These are phyloP conservation scores for Melitaea athalia DNA, from an alignment of 2,888 invertebrate genomes.

Conservation along the genomic window DNA sequence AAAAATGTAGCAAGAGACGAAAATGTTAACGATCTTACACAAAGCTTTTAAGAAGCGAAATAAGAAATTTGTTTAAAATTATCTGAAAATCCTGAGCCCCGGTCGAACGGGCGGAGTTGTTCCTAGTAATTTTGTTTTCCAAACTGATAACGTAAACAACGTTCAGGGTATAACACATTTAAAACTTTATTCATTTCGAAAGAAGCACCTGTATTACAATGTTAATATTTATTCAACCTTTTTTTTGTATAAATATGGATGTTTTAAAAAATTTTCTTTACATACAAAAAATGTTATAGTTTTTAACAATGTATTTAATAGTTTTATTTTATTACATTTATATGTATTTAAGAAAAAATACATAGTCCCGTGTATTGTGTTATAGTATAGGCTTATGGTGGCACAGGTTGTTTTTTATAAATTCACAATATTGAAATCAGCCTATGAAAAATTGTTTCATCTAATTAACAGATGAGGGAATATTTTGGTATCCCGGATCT, in stretches of 20 bases:
- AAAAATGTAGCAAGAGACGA: background rate
- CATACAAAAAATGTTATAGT: too few species aligned
- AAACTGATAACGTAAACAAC: constrained; percentile 21
- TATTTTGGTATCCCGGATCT: too few species aligned
- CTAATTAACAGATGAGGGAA: too few species aligned
- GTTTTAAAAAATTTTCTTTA: background rate
- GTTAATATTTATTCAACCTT: background rate
- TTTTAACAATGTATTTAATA: too few species aligned
- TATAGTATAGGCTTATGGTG: too few species aligned
- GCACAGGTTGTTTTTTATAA: too few species aligned
- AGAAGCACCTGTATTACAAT: constrained; percentile 5
- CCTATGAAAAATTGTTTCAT: too few species aligned
- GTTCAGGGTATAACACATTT: constrained; percentile 20
- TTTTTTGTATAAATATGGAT: background rate
- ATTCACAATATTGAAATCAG: too few species aligned
- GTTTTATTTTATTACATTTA: too few species aligned
- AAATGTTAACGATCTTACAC: background rate
- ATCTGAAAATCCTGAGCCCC: constrained; percentile 18
- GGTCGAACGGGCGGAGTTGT: constrained; percentile 13
- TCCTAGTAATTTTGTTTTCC: constrained; percentile 23
- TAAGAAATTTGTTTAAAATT: constrained; percentile 20
- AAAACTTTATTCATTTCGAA: constrained; percentile 29
- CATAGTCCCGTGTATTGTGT: too few species aligned
- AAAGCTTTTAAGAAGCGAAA: constrained; percentile 7
- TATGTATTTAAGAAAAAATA: too few species aligned